These are phyloP conservation scores for Oxyruncus cristatus DNA, from an alignment of 2,113 vertebrate species.

Conservation along the genomic window DNA sequence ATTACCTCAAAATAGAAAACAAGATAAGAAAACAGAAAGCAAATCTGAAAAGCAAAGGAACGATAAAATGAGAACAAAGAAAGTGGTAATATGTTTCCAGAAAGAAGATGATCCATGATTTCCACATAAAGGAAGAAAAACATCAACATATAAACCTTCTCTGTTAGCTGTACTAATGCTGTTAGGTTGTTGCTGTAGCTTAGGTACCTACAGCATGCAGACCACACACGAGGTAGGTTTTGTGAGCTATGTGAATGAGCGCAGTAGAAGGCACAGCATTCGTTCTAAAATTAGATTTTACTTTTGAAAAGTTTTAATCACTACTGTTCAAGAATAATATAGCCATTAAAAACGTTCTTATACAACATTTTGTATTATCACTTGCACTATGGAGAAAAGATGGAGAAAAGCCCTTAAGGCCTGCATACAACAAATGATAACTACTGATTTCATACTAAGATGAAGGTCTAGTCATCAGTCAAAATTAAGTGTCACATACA, in stretches of 20 bases:
- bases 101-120: not conserved
- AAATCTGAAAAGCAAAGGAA: not conserved
- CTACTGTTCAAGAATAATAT: not conserved
- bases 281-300: not conserved
- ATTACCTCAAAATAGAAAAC: not conserved
- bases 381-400: not conserved
- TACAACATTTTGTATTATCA: not conserved
- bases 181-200: not conserved
- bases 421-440: not conserved
- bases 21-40: not conserved
- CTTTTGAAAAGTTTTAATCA: not conserved
- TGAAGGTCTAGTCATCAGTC: not conserved
- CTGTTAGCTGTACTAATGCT: accelerated
- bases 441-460: not conserved
- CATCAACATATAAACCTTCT: accelerated
- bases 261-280: not conserved
- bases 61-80: not conserved
- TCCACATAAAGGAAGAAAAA: not conserved
- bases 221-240: accelerated
- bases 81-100: not conserved
- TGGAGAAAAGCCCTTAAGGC: not conserved
- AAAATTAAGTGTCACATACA: not conserved
- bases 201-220: not conserved
- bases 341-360: not conserved
- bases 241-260: not conserved